phyloP scores from a whole-genome alignment of 2,113 vertebrate genomes.

The Ptilonorhynchus violaceus region DNA sequence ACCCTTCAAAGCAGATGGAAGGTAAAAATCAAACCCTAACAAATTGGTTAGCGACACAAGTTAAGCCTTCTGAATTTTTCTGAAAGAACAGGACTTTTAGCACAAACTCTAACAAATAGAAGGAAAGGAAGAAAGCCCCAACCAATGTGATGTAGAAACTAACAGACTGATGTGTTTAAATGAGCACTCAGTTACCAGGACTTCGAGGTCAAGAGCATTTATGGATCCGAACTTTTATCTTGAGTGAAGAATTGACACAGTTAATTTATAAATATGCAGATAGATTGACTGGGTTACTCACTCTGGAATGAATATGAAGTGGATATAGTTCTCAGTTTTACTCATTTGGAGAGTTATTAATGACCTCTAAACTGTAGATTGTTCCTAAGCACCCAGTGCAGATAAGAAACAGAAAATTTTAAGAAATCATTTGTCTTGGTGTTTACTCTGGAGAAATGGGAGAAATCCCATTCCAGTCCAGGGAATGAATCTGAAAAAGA shows the following conservation, averaged over 20 bases:
- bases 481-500: neutral
- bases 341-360: neutral
- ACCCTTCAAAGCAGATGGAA: neutral
- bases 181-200: neutral
- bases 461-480: neutral
- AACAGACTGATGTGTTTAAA: neutral
- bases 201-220: neutral
- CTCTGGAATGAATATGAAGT: neutral
- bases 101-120: neutral
- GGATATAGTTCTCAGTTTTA: neutral
- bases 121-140: neutral
- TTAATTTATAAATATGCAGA: neutral
- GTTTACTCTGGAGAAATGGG: neutral
- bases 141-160: neutral
- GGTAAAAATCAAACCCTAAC: neutral
- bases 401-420: neutral
- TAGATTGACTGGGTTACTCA: neutral
- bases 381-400: neutral
- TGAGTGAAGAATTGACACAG: neutral
- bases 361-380: neutral
- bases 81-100: neutral
- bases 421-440: neutral
- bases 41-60: neutral
- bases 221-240: neutral
- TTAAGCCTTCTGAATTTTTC: neutral